phyloP scores from a whole-genome alignment of 30 jellyfish, hydroid and myxozoan species.

The Cassiopea andromeda region DNA sequence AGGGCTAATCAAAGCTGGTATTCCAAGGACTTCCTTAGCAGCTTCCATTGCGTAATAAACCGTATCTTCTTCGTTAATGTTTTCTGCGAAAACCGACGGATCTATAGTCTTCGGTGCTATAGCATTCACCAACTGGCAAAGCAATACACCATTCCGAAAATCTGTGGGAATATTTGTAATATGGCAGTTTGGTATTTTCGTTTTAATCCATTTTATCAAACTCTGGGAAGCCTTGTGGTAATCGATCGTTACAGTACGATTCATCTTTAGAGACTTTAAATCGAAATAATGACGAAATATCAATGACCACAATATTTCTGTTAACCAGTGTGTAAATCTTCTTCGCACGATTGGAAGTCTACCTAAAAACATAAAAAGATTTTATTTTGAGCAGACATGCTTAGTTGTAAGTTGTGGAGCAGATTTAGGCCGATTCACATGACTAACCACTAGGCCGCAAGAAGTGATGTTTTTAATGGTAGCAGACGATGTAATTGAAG shows the following conservation, averaged over 20 bases:
- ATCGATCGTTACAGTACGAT: slow-evolving; percentile 49
- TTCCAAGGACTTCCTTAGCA: slow-evolving; percentile 92
- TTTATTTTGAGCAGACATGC: no score
- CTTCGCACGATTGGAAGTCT: slow-evolving; percentile 49
- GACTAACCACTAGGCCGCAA: no score
- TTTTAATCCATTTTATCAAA: slow-evolving; percentile 84
- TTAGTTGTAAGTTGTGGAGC: no score
- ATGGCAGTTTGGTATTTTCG: slow-evolving; percentile 68
- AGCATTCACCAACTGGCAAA: slow-evolving; percentile 80
- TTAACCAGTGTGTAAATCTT: slow-evolving; percentile 62
- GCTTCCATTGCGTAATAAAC: slow-evolving; percentile 76
- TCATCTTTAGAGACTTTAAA: slow-evolving; percentile 41
- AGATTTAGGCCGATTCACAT: no score
- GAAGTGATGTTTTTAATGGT: no score
- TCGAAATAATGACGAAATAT: slow-evolving; percentile 79
- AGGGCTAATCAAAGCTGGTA: slow-evolving; percentile 79
- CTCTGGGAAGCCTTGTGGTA: slow-evolving; percentile 78
- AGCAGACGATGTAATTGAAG: no score
- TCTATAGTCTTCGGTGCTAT: slow-evolving; percentile 82
- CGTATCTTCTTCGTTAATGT: slow-evolving; percentile 57
- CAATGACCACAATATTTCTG: slow-evolving; percentile 73
- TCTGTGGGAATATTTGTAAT: slow-evolving; percentile 57
- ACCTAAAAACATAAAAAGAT: slow-evolving; percentile 18
- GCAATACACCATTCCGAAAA: slow-evolving; percentile 72
- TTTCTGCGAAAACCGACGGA: slow-evolving; percentile 30